Evolutionary conservation across 2,797 vertebrate genomes (phyloP).

Genomic region (Peromyscus aztecus): DNA sequence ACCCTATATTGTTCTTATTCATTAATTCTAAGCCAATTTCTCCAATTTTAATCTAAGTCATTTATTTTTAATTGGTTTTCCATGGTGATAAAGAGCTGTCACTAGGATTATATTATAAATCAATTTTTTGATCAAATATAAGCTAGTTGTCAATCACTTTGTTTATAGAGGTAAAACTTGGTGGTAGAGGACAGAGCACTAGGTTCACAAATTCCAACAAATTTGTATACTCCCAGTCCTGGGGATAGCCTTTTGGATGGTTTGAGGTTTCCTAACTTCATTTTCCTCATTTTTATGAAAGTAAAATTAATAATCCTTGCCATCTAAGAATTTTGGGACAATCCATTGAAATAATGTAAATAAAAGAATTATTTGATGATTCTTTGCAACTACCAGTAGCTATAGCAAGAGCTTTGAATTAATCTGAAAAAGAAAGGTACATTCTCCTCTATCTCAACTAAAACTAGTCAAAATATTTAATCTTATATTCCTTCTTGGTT

Average conservation of each 20-base stretch:
- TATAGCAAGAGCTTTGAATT: constrained; percentile 33
- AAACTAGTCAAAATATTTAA: constrained; percentile 26
- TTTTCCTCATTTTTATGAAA: constrained; percentile 52
- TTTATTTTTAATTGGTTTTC: not conserved
- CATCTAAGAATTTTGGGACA: not conserved
- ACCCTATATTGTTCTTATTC: constrained; percentile 6
- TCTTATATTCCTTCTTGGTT: constrained; percentile 22
- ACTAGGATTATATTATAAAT: not conserved
- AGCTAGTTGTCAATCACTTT: not conserved
- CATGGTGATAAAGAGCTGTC: not conserved
- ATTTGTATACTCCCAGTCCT: not conserved
- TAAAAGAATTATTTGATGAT: not conserved
- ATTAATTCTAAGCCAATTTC: constrained; percentile 16
- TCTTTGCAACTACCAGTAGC: constrained; percentile 1
- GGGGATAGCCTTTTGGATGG: not conserved
- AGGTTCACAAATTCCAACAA: not conserved
- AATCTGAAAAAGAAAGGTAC: not conserved
- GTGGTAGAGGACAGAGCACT: not conserved
- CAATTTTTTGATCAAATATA: not conserved
- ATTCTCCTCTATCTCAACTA: not conserved
- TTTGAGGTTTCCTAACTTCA: not conserved
- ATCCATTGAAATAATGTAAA: constrained; percentile 39
- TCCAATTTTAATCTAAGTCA: not conserved
- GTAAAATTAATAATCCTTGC: not conserved
- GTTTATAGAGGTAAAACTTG: not conserved